phyloP scores from a whole-genome alignment of 2,797 vertebrate species.

The Sus cebifrons region DNA sequence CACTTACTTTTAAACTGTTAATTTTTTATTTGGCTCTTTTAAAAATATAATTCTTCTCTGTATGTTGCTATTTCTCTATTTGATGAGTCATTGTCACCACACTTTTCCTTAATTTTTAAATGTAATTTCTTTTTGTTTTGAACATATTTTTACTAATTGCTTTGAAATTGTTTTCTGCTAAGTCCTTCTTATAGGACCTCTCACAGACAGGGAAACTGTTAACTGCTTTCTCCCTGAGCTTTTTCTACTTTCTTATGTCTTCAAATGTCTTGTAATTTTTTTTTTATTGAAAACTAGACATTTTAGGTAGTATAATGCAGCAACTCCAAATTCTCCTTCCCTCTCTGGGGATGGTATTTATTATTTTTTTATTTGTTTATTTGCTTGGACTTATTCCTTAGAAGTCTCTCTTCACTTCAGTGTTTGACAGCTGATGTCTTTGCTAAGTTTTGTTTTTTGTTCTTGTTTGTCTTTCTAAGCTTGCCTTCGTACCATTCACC shows the following conservation, averaged over 20 bases:
- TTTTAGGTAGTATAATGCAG: conserved; percentile 20
- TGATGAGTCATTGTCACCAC: background rate
- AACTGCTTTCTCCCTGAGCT: background rate
- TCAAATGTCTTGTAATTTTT: conserved; percentile 3
- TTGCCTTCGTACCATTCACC: background rate
- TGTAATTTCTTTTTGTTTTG: conserved; percentile 29
- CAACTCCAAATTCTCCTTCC: background rate
- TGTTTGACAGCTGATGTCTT: background rate
- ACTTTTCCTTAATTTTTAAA: conserved; percentile 29
- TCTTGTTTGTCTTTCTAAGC: background rate
- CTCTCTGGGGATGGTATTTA: background rate
- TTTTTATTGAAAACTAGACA: background rate
- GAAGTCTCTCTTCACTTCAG: background rate
- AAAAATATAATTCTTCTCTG: background rate
- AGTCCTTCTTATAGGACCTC: background rate
- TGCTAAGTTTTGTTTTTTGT: background rate
- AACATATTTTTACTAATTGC: background rate
- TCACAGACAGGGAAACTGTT: background rate
- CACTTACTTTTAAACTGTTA: conserved; percentile 12
- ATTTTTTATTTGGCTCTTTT: conserved; percentile 16
- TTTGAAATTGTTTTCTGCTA: background rate
- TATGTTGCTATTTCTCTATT: background rate
- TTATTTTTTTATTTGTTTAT: background rate
- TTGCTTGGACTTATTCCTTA: conserved; percentile 1
- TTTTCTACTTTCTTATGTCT: background rate